Conservation (phyloP, 2,888 invertebrate species). For the Cosmopolites sordidus region DNA sequence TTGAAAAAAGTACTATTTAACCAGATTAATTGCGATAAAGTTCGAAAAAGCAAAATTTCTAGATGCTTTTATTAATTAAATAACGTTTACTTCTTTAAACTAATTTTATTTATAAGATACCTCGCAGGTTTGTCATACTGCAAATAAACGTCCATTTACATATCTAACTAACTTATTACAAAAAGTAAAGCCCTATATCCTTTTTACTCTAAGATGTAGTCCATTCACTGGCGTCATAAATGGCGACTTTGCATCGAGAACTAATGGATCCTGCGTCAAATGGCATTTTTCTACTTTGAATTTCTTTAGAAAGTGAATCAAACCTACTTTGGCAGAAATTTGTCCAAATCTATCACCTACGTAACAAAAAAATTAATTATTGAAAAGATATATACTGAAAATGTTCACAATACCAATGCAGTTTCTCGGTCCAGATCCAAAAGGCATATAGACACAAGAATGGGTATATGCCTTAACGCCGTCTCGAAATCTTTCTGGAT, state of each 20-base stretch:
- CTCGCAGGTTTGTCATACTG: too few relatives aligned
- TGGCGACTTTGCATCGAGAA: constrained; percentile 39
- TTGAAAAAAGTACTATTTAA: too few relatives aligned
- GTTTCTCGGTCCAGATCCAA: constrained; percentile 44
- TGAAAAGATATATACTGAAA: too few relatives aligned
- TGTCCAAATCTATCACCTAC: constrained; percentile 45
- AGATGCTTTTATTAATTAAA: too few relatives aligned
- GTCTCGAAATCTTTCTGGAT: constrained; percentile 47
- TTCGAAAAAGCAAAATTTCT: too few relatives aligned
- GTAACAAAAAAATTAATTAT: constrained; percentile 2
- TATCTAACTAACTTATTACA: too few relatives aligned
- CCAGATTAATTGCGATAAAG: too few relatives aligned
- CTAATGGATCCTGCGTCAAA: constrained; percentile 38
- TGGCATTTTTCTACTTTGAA: constrained; percentile 37
- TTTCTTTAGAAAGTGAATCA: constrained; percentile 38
- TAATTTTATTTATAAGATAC: too few relatives aligned
- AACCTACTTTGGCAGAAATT: constrained; percentile 41
- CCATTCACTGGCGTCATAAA: constrained; percentile 39
- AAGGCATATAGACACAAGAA: constrained; percentile 39
- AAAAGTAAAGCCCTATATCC: too few relatives aligned
- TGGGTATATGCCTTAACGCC: constrained; percentile 36
- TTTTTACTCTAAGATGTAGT: constrained; percentile 36
- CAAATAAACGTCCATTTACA: too few relatives aligned
- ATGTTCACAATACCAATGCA: constrained; percentile 40
- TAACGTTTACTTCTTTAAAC: too few relatives aligned